Percentiles rank a stretch among this genome's conserved stretches.
Conservation (phyloP, 2,888 invertebrate genomes). For the Metellina segmentata region DNA sequence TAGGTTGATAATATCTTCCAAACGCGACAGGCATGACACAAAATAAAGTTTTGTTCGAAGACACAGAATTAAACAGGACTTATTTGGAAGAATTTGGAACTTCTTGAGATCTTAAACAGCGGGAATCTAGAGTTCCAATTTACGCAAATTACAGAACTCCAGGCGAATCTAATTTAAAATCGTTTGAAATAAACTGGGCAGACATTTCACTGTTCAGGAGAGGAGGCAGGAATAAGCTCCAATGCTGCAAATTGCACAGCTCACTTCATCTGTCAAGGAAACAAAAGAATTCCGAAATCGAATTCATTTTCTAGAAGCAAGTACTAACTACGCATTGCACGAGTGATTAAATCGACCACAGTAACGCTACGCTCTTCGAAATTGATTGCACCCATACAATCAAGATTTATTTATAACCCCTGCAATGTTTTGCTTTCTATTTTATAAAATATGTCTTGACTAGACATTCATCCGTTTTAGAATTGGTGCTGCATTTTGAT, state of each 20-base stretch:
- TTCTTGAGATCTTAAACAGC: not conserved
- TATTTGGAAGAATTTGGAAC: not conserved
- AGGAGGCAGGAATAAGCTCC: not conserved
- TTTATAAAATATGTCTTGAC: too few relatives aligned
- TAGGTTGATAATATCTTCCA: too few relatives aligned
- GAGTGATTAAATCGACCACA: too few relatives aligned
- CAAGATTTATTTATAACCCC: too few relatives aligned
- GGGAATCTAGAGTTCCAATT: not conserved
- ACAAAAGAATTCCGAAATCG: not conserved
- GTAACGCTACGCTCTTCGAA: too few relatives aligned
- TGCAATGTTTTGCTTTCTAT: too few relatives aligned
- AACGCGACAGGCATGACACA: too few relatives aligned
- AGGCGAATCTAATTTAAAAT: not conserved
- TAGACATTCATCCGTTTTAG: too few relatives aligned
- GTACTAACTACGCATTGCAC: not conserved
- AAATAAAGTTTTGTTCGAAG: too few relatives aligned
- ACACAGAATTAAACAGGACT: not conserved
- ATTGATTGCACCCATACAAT: too few relatives aligned
- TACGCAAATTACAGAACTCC: not conserved
- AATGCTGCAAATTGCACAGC: not conserved
- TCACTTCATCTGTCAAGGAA: not conserved
- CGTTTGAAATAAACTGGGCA: not conserved
- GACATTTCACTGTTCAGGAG: not conserved
- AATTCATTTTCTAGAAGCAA: not conserved
- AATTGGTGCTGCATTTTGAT: too few relatives aligned